Conservation (phyloP, 2,113 vertebrate species). For the Arizona elegans region DNA sequence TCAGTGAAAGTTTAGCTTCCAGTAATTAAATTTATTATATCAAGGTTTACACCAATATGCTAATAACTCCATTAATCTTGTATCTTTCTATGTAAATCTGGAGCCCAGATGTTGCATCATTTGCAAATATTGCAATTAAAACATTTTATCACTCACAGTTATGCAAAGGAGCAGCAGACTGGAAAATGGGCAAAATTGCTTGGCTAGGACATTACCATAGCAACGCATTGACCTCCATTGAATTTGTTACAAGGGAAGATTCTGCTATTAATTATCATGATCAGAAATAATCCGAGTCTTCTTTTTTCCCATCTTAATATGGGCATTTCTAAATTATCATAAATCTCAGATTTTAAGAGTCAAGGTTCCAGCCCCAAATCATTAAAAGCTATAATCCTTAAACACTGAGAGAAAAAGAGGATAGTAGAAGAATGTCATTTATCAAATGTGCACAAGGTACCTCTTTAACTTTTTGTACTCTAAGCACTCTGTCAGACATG, state of each 20-base stretch:
- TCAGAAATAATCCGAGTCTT: conserved; percentile 71
- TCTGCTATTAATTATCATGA: conserved; percentile 79
- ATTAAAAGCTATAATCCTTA: conserved; percentile 63
- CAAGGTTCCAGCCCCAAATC: conserved; percentile 48
- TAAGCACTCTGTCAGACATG: conserved; percentile 62
- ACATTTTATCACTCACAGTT: conserved; percentile 74
- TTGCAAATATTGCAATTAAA: conserved; percentile 82
- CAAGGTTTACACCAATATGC: conserved; percentile 74
- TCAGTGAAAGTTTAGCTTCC: conserved; percentile 56
- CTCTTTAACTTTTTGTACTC: conserved; percentile 68
- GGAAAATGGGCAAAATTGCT: conserved; percentile 80
- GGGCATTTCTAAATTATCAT: conserved; percentile 68
- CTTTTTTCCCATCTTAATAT: conserved; percentile 68
- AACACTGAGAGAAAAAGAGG: conserved; percentile 57
- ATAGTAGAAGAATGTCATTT: conserved; percentile 58
- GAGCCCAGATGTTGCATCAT: conserved; percentile 80
- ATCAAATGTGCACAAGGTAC: conserved; percentile 60
- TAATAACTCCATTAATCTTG: conserved; percentile 83
- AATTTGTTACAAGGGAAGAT: conserved; percentile 75
- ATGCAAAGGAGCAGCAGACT: conserved; percentile 74
- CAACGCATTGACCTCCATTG: conserved; percentile 74
- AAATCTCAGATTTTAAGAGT: conserved; percentile 72
- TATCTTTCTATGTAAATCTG: conserved; percentile 77
- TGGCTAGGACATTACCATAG: conserved; percentile 76
- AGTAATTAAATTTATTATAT: conserved; percentile 73